A percentile compares a stretch with the other conserved stretches of the same genome.
These are phyloP conservation scores for Melanogrammus aeglefinus DNA, from an alignment of 2,797 vertebrate genomes.

Conservation along the genomic window DNA sequence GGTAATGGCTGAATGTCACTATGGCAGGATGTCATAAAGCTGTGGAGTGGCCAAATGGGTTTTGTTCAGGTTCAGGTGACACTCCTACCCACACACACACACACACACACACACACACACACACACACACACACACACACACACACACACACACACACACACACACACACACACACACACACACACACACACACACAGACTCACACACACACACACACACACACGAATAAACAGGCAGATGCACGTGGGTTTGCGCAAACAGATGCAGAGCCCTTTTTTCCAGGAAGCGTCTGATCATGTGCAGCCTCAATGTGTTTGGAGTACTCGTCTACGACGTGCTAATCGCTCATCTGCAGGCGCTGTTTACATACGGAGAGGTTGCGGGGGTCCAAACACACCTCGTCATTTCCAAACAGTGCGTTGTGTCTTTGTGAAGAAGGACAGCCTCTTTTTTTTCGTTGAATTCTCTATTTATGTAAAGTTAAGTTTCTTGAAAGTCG, in stretches of 20 bases:
- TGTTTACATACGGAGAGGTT: slow-evolving; percentile 25
- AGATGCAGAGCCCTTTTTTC: slow-evolving; percentile 18
- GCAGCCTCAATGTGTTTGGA: slow-evolving; percentile 43
- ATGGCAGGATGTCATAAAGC: slow-evolving; percentile 77
- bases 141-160: not conserved
- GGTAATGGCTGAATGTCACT: slow-evolving; percentile 76
- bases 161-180: no score
- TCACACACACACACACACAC: not conserved
- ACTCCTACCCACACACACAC: slow-evolving; percentile 41
- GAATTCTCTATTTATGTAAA: no score
- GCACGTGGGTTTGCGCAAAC: no score
- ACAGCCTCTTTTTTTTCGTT: no score
- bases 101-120: slow-evolving; percentile 33
- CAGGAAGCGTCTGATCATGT: slow-evolving; percentile 54
- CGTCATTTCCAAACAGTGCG: no score
- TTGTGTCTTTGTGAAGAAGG: no score
- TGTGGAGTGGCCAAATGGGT: slow-evolving; percentile 75
- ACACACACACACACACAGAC: slow-evolving; percentile 3
- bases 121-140: slow-evolving; percentile 3
- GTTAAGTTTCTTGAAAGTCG: no score
- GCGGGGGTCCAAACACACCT: not conserved
- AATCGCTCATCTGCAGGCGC: slow-evolving; percentile 33
- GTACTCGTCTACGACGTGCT: slow-evolving; percentile 44
- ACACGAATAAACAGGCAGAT: not conserved
- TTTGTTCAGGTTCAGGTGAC: slow-evolving; percentile 75